phyloP scores from a whole-genome alignment of 2,797 vertebrate species.

The Halcyon chelicuti region DNA sequence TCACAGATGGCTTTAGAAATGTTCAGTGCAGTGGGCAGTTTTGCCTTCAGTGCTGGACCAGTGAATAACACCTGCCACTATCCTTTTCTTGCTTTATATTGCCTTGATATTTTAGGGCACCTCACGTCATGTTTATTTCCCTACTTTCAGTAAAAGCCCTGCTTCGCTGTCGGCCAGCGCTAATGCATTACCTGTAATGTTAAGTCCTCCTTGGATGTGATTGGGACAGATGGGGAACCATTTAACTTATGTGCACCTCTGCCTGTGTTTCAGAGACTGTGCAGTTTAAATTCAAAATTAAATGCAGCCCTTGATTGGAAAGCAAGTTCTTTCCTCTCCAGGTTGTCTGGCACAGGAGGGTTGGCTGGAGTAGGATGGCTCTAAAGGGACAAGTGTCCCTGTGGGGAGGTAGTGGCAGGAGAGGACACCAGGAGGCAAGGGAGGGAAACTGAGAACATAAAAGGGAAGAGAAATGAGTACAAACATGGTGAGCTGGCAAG shows the following conservation, averaged over 20 bases:
- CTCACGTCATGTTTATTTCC: neutral
- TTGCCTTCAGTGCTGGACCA: neutral
- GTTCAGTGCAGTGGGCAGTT: fast-evolving
- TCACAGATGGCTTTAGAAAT: neutral
- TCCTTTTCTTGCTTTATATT: neutral
- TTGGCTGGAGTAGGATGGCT: neutral
- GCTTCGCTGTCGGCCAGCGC: neutral
- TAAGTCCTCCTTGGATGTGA: neutral
- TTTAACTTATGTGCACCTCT: neutral
- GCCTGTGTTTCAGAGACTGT: neutral
- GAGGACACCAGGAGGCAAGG: neutral
- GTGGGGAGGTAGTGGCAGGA: neutral
- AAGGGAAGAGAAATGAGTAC: neutral
- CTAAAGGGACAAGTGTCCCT: neutral
- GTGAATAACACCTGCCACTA: neutral
- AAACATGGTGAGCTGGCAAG: neutral
- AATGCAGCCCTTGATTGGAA: neutral
- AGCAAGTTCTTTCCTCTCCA: neutral
- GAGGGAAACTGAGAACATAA: neutral
- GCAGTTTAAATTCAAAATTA: neutral
- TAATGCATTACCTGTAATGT: neutral
- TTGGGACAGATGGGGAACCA: neutral
- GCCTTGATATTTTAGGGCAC: neutral
- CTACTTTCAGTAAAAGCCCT: neutral
- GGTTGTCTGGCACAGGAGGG: fast-evolving